phyloP scores from a whole-genome alignment of 2,797 vertebrate genomes.

The Fratercula arctica region DNA sequence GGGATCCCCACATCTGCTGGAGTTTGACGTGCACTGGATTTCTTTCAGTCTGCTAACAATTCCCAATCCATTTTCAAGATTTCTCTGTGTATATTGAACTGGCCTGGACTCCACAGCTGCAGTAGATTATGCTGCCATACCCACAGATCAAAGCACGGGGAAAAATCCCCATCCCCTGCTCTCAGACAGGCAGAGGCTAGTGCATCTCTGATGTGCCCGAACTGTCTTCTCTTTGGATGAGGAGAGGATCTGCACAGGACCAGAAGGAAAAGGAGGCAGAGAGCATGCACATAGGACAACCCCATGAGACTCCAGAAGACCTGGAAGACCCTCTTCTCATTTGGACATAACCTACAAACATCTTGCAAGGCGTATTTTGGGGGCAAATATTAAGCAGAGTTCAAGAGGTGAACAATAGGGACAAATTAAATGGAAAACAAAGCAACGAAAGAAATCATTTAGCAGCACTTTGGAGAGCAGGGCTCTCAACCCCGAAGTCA shows the following conservation, averaged over 20 bases:
- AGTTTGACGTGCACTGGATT: background rate
- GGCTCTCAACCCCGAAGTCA: background rate
- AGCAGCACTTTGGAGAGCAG: background rate
- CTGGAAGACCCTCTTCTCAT: background rate
- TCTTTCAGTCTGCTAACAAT: slow-evolving; percentile 7
- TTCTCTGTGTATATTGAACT: background rate
- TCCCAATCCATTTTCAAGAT: background rate
- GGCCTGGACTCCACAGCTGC: background rate
- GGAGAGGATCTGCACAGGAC: background rate
- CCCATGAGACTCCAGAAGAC: background rate
- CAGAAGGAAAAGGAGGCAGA: background rate
- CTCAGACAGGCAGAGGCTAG: background rate
- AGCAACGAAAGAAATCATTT: background rate
- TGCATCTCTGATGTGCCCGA: background rate
- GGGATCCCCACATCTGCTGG: background rate
- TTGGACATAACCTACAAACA: background rate
- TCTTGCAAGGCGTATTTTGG: background rate
- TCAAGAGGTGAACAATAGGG: background rate
- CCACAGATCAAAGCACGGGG: background rate
- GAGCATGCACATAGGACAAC: fast-evolving
- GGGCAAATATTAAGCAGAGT: background rate
- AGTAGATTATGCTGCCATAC: background rate
- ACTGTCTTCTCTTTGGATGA: background rate
- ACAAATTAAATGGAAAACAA: background rate
- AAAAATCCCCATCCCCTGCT: background rate